A percentile compares a stretch with the other conserved stretches of the same genome.
These are phyloP conservation scores for Sciurus niger DNA, from an alignment of 2,113 vertebrate genomes.

Conservation along the genomic window DNA sequence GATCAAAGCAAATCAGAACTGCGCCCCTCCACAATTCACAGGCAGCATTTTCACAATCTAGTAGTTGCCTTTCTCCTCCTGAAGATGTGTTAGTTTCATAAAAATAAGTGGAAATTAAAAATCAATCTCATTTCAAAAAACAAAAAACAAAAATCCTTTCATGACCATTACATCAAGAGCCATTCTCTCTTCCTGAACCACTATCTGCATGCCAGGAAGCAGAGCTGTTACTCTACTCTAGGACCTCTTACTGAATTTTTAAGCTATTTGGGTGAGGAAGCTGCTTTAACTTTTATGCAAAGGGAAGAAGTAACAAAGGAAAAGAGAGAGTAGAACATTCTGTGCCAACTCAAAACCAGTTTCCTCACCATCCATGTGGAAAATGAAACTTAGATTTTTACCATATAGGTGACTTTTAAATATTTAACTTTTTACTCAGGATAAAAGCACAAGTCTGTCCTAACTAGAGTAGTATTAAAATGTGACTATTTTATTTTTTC, in stretches of 20 bases:
- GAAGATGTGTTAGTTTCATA: not conserved
- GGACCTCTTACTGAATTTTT: not conserved
- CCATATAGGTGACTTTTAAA: constrained; percentile 67
- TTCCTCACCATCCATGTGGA: not conserved
- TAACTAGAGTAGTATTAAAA: constrained; percentile 89
- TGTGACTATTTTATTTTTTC: constrained; percentile 80
- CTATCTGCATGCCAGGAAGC: not conserved
- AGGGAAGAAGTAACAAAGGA: not conserved
- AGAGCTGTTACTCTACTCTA: not conserved
- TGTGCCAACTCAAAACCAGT: constrained; percentile 19
- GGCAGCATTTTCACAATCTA: not conserved
- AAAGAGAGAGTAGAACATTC: not conserved
- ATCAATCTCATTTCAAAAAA: not conserved
- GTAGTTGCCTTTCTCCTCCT: constrained; percentile 10
- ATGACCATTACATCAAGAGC: not conserved
- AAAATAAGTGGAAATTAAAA: not conserved
- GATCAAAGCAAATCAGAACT: not conserved
- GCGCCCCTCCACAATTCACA: not conserved
- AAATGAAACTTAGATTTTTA: constrained; percentile 77
- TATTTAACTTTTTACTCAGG: constrained; percentile 81
- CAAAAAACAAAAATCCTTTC: not conserved
- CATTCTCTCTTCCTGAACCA: not conserved
- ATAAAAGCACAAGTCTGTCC: constrained; percentile 87
- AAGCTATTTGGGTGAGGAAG: constrained; percentile 37
- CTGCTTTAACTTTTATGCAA: not conserved